phyloP scores from a whole-genome alignment of 2,113 vertebrate genomes.

The Sigmodon hispidus region DNA sequence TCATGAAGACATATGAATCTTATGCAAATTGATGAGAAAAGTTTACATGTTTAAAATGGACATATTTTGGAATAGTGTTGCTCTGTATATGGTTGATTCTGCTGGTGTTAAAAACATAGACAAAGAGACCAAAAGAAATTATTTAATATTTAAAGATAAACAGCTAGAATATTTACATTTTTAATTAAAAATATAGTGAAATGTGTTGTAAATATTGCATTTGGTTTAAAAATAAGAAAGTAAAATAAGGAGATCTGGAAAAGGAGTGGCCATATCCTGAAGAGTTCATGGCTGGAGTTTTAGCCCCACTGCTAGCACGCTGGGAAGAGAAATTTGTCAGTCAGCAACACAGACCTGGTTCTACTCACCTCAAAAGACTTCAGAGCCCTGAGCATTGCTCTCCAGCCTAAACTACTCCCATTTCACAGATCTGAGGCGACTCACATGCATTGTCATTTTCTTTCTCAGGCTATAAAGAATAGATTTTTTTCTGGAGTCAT shows the following conservation, averaged over 20 bases:
- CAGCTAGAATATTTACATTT: neutral
- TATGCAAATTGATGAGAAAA: neutral
- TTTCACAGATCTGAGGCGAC: neutral
- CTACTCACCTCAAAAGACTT: neutral
- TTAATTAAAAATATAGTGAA: neutral
- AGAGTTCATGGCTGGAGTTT: rapidly evolving
- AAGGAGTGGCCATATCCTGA: neutral
- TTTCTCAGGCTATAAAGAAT: neutral
- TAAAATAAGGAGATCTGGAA: neutral
- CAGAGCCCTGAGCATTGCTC: neutral
- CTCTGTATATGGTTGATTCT: neutral
- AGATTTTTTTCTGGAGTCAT: neutral
- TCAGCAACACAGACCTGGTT: neutral
- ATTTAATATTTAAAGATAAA: conserved; percentile 15
- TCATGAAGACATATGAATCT: neutral
- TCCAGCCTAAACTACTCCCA: neutral
- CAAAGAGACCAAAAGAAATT: neutral
- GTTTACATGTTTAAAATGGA: neutral
- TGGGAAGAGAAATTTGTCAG: neutral
- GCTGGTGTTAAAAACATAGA: neutral
- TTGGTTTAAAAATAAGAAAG: neutral
- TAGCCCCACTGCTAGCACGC: rapidly evolving
- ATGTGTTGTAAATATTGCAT: neutral
- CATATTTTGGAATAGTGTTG: neutral
- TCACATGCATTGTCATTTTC: neutral